phyloP scores from a whole-genome alignment of 2,888 invertebrate genomes.

The Antheraea yamamai region DNA sequence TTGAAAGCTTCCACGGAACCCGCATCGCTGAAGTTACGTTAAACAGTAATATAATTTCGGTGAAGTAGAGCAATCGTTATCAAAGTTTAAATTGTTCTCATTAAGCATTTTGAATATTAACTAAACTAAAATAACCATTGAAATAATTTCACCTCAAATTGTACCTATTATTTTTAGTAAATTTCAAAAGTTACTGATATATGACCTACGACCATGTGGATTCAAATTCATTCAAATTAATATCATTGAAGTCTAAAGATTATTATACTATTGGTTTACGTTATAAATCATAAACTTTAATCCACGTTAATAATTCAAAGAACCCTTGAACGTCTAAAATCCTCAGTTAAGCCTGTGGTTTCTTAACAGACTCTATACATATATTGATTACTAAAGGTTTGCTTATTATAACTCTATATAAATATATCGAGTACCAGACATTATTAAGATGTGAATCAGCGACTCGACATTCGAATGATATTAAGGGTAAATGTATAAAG shows the following conservation, averaged over 20 bases:
- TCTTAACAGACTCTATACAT: not conserved
- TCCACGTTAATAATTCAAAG: not conserved
- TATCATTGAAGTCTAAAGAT: too few relatives aligned
- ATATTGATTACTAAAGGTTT: not conserved
- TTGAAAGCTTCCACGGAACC: constrained; percentile 18
- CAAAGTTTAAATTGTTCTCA: not conserved
- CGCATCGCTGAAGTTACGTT: constrained; percentile 18
- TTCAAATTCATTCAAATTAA: too few relatives aligned
- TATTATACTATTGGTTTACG: not conserved
- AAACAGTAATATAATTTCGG: constrained; percentile 20
- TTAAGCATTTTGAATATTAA: not conserved
- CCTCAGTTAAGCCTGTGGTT: not conserved
- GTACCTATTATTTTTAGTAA: not conserved
- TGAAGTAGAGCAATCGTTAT: constrained; percentile 12
- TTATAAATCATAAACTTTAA: not conserved
- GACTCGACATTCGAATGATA: constrained; percentile 15
- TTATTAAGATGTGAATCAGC: constrained; percentile 15
- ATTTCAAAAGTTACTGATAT: too few relatives aligned
- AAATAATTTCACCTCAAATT: not conserved
- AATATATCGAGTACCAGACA: constrained; percentile 1
- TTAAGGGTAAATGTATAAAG: constrained; percentile 15
- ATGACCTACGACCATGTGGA: too few relatives aligned
- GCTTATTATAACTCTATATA: not conserved
- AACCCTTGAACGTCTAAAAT: not conserved
- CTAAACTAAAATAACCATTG: not conserved